Conservation (phyloP, 2,113 vertebrate species). For the Drymodes brunneopygia region DNA sequence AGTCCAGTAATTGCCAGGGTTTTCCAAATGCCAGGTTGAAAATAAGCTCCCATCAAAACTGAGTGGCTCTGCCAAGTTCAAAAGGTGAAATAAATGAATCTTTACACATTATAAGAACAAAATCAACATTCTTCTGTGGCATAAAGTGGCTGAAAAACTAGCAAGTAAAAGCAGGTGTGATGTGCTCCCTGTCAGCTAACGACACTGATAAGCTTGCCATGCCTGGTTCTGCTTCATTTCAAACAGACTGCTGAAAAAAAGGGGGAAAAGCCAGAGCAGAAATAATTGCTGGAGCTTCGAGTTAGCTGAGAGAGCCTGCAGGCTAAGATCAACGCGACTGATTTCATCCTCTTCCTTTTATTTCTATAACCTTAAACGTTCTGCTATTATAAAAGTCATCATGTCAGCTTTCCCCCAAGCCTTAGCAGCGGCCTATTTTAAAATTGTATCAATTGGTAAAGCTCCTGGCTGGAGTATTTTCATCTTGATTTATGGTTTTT, state of each 20-base stretch:
- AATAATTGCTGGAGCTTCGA: conserved; percentile 82
- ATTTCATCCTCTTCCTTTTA: conserved; percentile 82
- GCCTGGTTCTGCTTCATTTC: conserved; percentile 81
- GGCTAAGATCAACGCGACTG: conserved; percentile 81
- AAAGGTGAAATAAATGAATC: conserved; percentile 83
- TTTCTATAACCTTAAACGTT: conserved; percentile 83
- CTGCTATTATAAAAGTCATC: conserved; percentile 83
- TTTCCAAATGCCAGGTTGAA: conserved; percentile 60
- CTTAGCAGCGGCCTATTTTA: conserved; percentile 73
- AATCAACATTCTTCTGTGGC: conserved; percentile 78
- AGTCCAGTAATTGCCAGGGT: conserved; percentile 64
- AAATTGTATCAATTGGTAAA: conserved; percentile 79
- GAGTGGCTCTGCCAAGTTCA: conserved; percentile 73
- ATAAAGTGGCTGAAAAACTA: conserved; percentile 73
- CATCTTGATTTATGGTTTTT: conserved; percentile 72
- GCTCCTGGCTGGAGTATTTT: conserved; percentile 73
- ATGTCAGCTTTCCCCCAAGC: conserved; percentile 78
- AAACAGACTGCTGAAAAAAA: conserved; percentile 72
- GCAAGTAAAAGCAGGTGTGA: conserved; percentile 81
- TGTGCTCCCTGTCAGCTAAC: conserved; percentile 73
- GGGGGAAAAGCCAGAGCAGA: conserved; percentile 73
- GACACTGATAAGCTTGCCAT: conserved; percentile 76
- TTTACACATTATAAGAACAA: conserved; percentile 78
- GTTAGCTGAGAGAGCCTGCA: conserved; percentile 76
- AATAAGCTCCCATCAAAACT: conserved; percentile 54